Evolutionary conservation across 2,113 vertebrate species (phyloP), one percentile per base, ranked within the genome.

Genomic region (Oriolus oriolus): DNA sequence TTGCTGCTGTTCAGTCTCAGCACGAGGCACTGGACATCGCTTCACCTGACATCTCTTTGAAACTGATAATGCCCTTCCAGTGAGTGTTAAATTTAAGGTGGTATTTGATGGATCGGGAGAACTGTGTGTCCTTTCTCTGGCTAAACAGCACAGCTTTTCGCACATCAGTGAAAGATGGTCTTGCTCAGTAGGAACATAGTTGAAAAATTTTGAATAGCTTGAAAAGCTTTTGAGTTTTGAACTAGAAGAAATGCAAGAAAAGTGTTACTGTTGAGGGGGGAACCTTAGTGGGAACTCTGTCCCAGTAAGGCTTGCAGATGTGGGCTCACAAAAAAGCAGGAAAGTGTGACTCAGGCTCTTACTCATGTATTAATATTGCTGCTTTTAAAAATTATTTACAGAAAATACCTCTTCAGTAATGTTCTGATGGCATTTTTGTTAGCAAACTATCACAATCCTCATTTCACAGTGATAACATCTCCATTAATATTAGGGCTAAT

Each of bases 1-100:
- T 39, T 27, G 5, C 24, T 20, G 49, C 61, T 71, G 24, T 12
- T 65, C 47, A 9, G 54, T 31, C 50, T 17, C 68, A 3, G 2
- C 18, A 0, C 1, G 42, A 41, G 37, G 24, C 41, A 0, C 31
- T 12, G 26, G 56, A 1, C 12, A 1, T 13, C 31, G 2, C 30
- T 42, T 49, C 9, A 4, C 20, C 35, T 24, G 28, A 2, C 5
- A 2, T 17, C 13, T 20, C 47, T 59, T 16, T 37, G 52, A n/a
- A 52, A 75, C 1, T 11, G 42, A 9, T 21, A 6, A 2, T 28
- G 33, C 9, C 39, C 26, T 61, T 35, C 30, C 33, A 16, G 14
- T 3, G 26, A 28, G 13, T 4, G 13, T 27, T 53, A 20, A 3
- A 14, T 45, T 31, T 33, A 9, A 27, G 44, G 23, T 6, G 6